Conservation (phyloP, 2,888 invertebrate genomes). For the Bruchidius siliquastri region DNA sequence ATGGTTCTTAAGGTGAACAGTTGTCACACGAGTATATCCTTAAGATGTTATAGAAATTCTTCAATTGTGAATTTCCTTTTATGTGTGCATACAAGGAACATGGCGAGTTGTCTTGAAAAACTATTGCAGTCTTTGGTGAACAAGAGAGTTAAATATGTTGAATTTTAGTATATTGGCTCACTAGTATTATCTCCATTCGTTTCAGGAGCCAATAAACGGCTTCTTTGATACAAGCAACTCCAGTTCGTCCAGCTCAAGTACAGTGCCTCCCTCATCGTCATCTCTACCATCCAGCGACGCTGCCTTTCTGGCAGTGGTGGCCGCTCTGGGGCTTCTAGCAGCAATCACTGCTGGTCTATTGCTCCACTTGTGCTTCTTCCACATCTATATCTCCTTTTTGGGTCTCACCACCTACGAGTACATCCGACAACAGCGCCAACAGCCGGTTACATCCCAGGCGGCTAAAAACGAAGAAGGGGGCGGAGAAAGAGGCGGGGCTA, state of each 20-base stretch:
- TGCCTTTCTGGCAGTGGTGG: constrained; percentile 56
- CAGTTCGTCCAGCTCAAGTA: not conserved
- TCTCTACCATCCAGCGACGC: constrained; percentile 52
- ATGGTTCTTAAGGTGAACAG: too few species aligned
- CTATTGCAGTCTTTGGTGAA: too few species aligned
- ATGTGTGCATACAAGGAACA: too few species aligned
- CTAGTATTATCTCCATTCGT: not conserved
- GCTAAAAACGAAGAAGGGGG: constrained; percentile 18
- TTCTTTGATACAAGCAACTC: not conserved
- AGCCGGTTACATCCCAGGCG: constrained; percentile 28
- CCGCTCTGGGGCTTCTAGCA: constrained; percentile 65
- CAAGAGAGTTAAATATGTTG: too few species aligned
- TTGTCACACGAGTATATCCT: too few species aligned
- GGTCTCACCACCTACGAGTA: constrained; percentile 90
- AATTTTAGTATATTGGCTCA: too few species aligned
- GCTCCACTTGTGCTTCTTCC: constrained; percentile 81
- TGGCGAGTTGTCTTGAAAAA: too few species aligned
- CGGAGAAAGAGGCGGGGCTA: constrained; percentile 39
- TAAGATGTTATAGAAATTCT: too few species aligned
- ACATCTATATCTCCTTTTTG: constrained; percentile 77
- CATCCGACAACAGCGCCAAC: constrained; percentile 57
- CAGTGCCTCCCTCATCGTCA: constrained; percentile 14
- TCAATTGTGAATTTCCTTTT: too few species aligned
- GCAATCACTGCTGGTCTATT: constrained; percentile 72
- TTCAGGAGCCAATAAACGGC: not conserved